Base-by-base conservation (phyloP, 2,797 vertebrate species). In the Sebastes jordani region DNA sequence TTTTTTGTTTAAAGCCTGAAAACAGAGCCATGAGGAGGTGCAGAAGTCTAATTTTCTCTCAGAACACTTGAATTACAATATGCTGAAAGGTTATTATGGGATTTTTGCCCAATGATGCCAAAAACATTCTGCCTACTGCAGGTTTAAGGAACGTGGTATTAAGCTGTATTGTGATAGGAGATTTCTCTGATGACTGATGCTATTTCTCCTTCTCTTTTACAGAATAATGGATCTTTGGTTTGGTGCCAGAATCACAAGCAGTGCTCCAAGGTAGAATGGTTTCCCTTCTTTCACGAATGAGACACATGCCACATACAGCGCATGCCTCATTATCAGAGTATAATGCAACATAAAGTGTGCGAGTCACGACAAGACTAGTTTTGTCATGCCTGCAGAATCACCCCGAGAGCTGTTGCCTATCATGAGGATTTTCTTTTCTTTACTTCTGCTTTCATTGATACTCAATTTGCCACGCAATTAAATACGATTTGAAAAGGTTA, bases 221-320 rank as follows among this genome's bases (percentile, higher is more conserved):
- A 99, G 98, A 98, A 97, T 94, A 99, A 99, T 74, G 97, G 98
- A 42, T 99, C 98, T 46, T 95, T 99, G 96, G 95, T 96, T 82
- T 99, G 98, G 98, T 99, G 98, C 94, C 97, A 97, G 96, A 98
- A 97, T 96, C 97, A 99, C 94, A 99, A 99, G 93, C 98, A 99
- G 56, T 99, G 98, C 95, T 98, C 97, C 80, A 99, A 99, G 98
- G 98, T 99, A 97, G 89, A 83, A 87, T 82, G 59, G 70, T 88
- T 90, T 65, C 80, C 69, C 73, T 80, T 88, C 75, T 86, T 84
- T 85, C 79, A 73, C 63, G 67, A 89, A 80, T 61, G 73, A 89
- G 49, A 83, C 80, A 30, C 86, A 88, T 81, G 85, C 83, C 88
- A 84, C 86, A 83, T 85, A 76, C 86, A 42, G 34, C 22, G 7